Evolutionary conservation across 1,140 invertebrate genomes (phyloP), one percentile per base, ranked within the genome.

Genomic region (Gonatopus flavifemur): DNA sequence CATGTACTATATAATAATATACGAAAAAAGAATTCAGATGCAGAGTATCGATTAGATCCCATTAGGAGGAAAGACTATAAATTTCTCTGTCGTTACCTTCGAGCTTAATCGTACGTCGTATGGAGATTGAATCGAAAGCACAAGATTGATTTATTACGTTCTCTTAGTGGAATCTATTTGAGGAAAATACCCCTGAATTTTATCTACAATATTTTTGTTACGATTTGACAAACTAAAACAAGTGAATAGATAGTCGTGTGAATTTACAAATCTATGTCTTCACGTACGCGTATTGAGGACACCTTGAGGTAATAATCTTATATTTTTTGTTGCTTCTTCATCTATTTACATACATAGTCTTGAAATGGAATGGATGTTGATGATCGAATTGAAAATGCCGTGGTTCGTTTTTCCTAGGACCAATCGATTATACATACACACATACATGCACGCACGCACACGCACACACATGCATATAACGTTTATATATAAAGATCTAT

Each of bases 401-500:
- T 63, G 64, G 45, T 28, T 56, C 52, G 49, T 56, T 59, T n/a
- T n/a, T n/a, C n/a, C n/a, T n/a, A n/a, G n/a, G n/a, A n/a, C n/a
- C n/a, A n/a, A n/a, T n/a, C n/a, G n/a, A n/a, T n/a, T n/a, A n/a
- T n/a, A n/a, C n/a, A n/a, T n/a, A n/a, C n/a, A n/a, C n/a, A n/a
- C n/a, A n/a, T n/a, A n/a, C n/a, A n/a, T n/a, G n/a, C n/a, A n/a
- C n/a, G n/a, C n/a, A n/a, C n/a, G n/a, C n/a, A n/a, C n/a, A n/a
- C n/a, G n/a, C n/a, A n/a, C n/a, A n/a, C n/a, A n/a, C n/a, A n/a
- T n/a, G n/a, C n/a, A n/a, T n/a, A n/a, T n/a, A n/a, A n/a, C n/a
- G n/a, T n/a, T n/a, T n/a, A n/a, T n/a, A n/a, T n/a, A 38, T 6
- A 46, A 37, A 54, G 55, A 59, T 63, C 47, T 52, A 28, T 41